Evolutionary conservation across 2,797 vertebrate genomes (phyloP), one percentile per base, ranked within the genome.

Genomic region (Cryptoprocta ferox): DNA sequence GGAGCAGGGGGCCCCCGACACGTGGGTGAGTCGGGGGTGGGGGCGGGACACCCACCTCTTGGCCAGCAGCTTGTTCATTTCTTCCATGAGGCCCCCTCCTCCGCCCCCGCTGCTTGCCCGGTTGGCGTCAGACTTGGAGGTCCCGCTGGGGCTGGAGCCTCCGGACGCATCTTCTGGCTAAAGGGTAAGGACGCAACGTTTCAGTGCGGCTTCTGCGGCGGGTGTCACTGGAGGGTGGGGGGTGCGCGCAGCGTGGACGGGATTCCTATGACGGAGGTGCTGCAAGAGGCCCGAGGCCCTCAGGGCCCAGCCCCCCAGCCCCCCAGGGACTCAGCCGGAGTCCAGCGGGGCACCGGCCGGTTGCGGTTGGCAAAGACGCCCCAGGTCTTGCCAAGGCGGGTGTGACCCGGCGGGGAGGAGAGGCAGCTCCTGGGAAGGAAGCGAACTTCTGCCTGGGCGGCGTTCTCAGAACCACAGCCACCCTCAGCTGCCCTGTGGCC

Each of bases 51-150:
- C 99, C 96, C 98, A 99, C 99, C 99, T 99, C 99, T 99, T 99
- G 97, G 99, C 99, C 98, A 99, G 99, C 96, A 99, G 99, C 98
- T 99, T 99, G 98, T 99, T 99, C 99, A 99, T 99, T 98, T 99
- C 99, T 98, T 99, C 99, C 99, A 99, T 99, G 96, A 99, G 99
- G 87, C 99, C 99, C 98, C 99, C 99, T 50, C 99, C 99, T 85
- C 99, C 99, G n/a, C 99, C 98, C 0, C 99, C 99, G 0, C 99
- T 99, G 96, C 99, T 99, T 42, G 99, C 99, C 96, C 99, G 99
- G 98, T 99, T 99, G 98, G 99, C 99, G 98, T 99, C 99, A 0
- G 99, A 99, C 99, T 99, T 99, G 18, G 99, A 98, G 87, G 99
- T 98, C 95, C 99, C 99, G 37, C 99, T 98, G 97, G 99, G 99